Base-by-base conservation (phyloP, 37 sponge, comb jelly and placozoan species). In the Chondrilla cf. caribensis region DNA sequence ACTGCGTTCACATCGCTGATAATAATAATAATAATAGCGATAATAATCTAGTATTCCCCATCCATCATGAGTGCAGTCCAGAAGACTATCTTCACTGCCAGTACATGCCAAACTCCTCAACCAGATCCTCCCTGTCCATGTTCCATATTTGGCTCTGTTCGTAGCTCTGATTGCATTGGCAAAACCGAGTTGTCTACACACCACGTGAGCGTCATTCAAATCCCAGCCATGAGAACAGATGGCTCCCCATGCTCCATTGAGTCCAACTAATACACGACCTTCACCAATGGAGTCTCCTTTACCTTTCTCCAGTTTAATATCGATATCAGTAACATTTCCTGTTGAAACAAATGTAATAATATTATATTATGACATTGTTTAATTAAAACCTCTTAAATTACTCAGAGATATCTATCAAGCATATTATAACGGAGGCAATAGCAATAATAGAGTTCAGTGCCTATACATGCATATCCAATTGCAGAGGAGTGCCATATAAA, bases 231-330 rank as follows among this genome's bases (percentile, higher is more conserved):
- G 0, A 40, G n/a, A 22, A 11, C 51, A 47, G 40, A 73, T 38
- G 17, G 76, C 24, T 40, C 76, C 76, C 76, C 76, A 73, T n/a
- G 42, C 43, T 43, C 44, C 76, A 73, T 73, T 73, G 2, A 73
- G 76, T n/a, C 41, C 38, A 39, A 73, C 76, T 42, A 39, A 15
- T 24, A 73, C 41, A 39, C 44, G 41, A 8, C 76, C 76, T n/a
- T 15, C 8, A n/a, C 38, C 15, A 11, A 24, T 19, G 18, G 76
- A 1, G 3, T 73, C 76, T 36, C 44, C 76, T 24, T n/a, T 7
- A 19, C 6, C 29, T 62, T n/a, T 62, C 29, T 29, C 29, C 7
- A 62, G 22, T n/a, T 62, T 62, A 19, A 62, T 62, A 7, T 62
- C 29, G 6, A 62, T n/a, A n/a, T 28, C 64, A 19, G 64, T n/a